Conservation (phyloP, 1,140 invertebrate species). For the Drosophila suzukii region DNA sequence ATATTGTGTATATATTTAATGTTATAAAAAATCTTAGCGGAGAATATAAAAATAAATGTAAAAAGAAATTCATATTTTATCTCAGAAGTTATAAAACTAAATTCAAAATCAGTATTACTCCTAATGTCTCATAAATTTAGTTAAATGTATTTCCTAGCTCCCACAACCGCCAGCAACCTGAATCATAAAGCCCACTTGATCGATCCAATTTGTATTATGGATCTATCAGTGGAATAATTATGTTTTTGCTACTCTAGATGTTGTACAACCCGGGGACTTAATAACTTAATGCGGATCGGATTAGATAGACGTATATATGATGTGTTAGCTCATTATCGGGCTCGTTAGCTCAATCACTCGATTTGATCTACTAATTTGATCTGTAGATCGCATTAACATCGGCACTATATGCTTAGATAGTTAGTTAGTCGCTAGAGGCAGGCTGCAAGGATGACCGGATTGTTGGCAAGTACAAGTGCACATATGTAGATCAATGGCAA, state of each 20-base stretch:
- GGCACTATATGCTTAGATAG: slow-evolving; percentile 27
- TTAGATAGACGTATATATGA: slow-evolving; percentile 6
- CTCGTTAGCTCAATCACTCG: slow-evolving; percentile 51
- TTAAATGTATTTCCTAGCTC: slow-evolving; percentile 24
- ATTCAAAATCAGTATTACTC: no score
- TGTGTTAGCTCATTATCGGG: slow-evolving; percentile 55
- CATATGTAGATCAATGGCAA: slow-evolving; percentile 81
- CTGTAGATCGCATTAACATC: slow-evolving; percentile 23
- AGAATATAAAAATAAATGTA: no score
- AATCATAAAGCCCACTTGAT: slow-evolving; percentile 24
- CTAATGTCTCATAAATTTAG: not conserved
- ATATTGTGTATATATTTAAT: no score
- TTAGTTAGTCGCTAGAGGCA: slow-evolving; percentile 38
- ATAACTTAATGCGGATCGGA: slow-evolving; percentile 53
- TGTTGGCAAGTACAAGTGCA: slow-evolving; percentile 68
- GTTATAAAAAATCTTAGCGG: no score
- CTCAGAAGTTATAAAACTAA: no score
- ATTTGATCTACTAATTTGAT: slow-evolving; percentile 53
- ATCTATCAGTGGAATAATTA: slow-evolving; percentile 37
- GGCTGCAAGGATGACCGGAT: slow-evolving; percentile 77
- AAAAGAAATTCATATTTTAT: no score
- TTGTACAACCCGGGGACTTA: slow-evolving; percentile 27
- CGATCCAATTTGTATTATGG: slow-evolving; percentile 48
- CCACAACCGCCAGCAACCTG: slow-evolving; percentile 9
- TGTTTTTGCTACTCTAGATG: slow-evolving; percentile 35